Base-by-base conservation (phyloP, 2,113 vertebrate species). In the Apeltes quadracus region DNA sequence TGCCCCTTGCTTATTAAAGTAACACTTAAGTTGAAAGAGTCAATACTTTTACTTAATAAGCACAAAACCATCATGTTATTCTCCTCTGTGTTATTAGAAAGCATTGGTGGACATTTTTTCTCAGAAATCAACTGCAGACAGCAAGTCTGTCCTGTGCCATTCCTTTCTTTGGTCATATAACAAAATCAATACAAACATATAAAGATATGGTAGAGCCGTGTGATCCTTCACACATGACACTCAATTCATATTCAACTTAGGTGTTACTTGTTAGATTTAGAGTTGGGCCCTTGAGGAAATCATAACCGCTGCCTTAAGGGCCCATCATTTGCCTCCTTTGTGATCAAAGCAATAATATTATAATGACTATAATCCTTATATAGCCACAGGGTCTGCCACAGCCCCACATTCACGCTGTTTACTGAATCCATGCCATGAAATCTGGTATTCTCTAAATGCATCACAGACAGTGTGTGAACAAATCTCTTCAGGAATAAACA, bases 401-500 rank as follows among this genome's bases (percentile, higher is more conserved):
- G 87, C 79, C 86, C 86, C 71, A 74, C 59, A 66, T 71, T 76
- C 79, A 76, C 81, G 83, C 72, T 89, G 84, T 91, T 87, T 82
- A 83, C 87, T 82, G 68, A 82, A 72, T 85, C 70, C 63, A 89
- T 88, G 81, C 81, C 90, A 89, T 85, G 43, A 87, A 88, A 84
- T 85, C 83, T 81, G 84, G 79, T 89, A 86, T 89, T 75, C 83
- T 87, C 83, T 72, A 79, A 92, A 86, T 86, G 82, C 84, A 86
- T 90, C 82, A 67, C 68, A 89, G 81, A 88, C 75, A 85, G 87
- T 92, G 91, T 92, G 88, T 88, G 87, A 87, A 82, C 82, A 76
- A 78, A 76, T 75, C 80, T 90, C 72, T 92, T 91, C 90, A 91
- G 90, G 91, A 92, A 92, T 92, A 91, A 92, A 92, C 82, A 90